Evolutionary conservation across 2,113 vertebrate genomes (phyloP).

Genomic region (Haemorhous mexicanus): DNA sequence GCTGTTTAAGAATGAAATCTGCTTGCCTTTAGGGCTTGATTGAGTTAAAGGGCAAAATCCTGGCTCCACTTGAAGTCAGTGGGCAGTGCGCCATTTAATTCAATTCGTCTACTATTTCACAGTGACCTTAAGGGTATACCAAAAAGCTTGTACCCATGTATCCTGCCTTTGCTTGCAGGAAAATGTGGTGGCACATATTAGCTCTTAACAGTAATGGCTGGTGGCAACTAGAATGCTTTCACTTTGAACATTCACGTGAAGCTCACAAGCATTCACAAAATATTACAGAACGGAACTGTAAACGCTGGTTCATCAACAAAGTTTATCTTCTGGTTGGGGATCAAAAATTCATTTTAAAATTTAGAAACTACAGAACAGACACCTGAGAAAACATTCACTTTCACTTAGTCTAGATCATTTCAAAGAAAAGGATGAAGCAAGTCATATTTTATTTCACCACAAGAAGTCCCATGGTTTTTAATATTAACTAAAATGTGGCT

Average conservation of each 20-base stretch:
- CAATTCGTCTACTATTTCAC: constrained; percentile 54
- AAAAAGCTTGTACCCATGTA: neutral
- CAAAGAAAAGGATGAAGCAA: neutral
- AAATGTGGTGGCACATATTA: neutral
- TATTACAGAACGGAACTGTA: neutral
- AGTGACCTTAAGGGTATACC: neutral
- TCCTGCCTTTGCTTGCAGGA: neutral
- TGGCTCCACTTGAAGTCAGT: constrained; percentile 27
- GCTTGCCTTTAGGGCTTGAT: constrained; percentile 20
- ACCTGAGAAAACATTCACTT: neutral
- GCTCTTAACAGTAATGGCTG: neutral
- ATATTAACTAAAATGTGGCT: neutral
- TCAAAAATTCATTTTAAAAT: neutral
- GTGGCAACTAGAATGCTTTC: neutral
- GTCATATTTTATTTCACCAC: neutral
- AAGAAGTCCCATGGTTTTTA: neutral
- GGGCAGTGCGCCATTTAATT: constrained; percentile 42
- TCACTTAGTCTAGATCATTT: neutral
- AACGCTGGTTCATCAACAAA: neutral
- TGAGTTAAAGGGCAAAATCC: constrained; percentile 49
- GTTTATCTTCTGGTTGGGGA: neutral
- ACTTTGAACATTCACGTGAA: neutral
- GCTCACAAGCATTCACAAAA: neutral
- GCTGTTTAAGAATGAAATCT: constrained; percentile 9
- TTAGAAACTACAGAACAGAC: neutral